phyloP scores from a whole-genome alignment of 2,888 invertebrate species.

The Thymelicus lineola region DNA sequence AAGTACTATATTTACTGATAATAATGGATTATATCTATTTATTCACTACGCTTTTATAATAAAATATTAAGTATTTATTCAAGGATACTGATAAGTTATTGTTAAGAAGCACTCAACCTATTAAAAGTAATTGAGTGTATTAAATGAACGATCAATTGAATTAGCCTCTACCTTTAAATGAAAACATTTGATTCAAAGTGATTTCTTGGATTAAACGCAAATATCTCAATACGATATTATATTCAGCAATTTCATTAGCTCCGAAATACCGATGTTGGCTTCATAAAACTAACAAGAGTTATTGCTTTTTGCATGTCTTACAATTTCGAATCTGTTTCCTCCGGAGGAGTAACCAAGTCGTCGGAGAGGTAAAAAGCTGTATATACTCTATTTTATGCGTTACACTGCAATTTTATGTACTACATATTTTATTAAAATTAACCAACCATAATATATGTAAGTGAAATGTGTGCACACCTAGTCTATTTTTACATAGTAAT shows the following conservation, averaged over 20 bases:
- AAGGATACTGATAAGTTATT: background rate
- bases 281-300: constrained; percentile 73
- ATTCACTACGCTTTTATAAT: constrained; percentile 11
- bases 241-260: constrained; percentile 4
- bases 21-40: background rate
- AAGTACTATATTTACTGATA: background rate
- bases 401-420: constrained; percentile 11
- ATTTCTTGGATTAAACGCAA: background rate
- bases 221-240: background rate
- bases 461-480: background rate
- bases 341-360: constrained; percentile 87
- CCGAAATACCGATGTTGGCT: background rate
- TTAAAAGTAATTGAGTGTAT: background rate
- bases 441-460: constrained; percentile 6
- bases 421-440: background rate
- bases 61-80: constrained; percentile 11
- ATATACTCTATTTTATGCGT: constrained; percentile 35
- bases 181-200: background rate
- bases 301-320: constrained; percentile 89
- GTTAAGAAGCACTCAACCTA: background rate
- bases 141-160: background rate
- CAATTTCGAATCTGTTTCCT: constrained; percentile 88
- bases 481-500: too few species aligned
- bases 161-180: background rate
- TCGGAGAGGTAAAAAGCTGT: constrained; percentile 80